Base-by-base conservation (phyloP, 2,113 vertebrate species). In the Rhagologus leucostigma region DNA sequence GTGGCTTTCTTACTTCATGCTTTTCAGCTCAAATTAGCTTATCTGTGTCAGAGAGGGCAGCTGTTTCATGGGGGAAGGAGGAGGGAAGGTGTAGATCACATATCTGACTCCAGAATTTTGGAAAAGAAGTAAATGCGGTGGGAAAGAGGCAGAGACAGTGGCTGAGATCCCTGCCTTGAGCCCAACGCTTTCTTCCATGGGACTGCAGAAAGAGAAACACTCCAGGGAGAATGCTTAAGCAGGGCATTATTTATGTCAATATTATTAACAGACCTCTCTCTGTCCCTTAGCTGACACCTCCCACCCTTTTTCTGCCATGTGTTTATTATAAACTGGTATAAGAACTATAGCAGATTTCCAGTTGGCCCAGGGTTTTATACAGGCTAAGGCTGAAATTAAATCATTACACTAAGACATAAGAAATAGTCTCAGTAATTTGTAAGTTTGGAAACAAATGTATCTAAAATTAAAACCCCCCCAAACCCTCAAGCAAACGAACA, bases 1-100 rank as follows among this genome's bases (percentile, higher is more conserved):
- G 30, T 63, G 76, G 83, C 64, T 93, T 60, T 80, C 70, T 69
- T 77, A 26, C 76, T 92, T 93, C 68, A 59, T 44, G 83, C 42
- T 92, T 90, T 95, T 90, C 83, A 89, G 78, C 89, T 93, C 80
- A 63, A 11, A 55, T 95, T 89, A 92, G 56, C 59, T 67, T 64
- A 78, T 89, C 50, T 6, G 0, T 75, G 63, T 49, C 22, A 3
- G 50, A 81, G 47, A 3, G n/a, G 59, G 83, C 56, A 86, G 71
- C 55, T 89, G 47, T 57, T 87, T 82, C 30, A 23, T 37, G 57
- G n/a, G 41, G 42, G 63, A 83, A 79, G 44, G 53, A 84, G 53
- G 7, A 91, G 37, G 57, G 53, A 69, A 82, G 37, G 24, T 83
- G 19, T n/a, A 78, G 71, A 78, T 42, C 30, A 56, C 0, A 0